Evolutionary conservation across 2,888 invertebrate species (phyloP), one percentile per base, ranked within the genome.

Genomic region (Drosophila neoperkinsi): DNA sequence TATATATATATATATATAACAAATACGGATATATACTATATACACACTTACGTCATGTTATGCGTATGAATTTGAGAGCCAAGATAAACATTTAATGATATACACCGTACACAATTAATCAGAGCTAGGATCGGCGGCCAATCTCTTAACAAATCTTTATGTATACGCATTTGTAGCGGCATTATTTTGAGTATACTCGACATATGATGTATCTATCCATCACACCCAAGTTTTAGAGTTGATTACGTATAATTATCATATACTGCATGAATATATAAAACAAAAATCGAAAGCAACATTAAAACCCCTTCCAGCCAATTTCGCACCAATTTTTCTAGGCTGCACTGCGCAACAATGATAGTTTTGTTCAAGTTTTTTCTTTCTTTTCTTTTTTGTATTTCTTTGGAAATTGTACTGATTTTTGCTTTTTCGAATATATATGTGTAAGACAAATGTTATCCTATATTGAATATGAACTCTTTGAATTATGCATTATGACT

Each of bases 61-160:
- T 74, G 4, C 58, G 63, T 75, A 75, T 68, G 71, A 78, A 81
- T 83, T 88, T 82, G 78, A 79, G 79, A 86, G 80, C 77, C 73
- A 88, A 85, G 88, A 82, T 86, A 74, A 83, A 76, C 75, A 77
- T 68, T 71, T 70, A 56, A 49, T 49, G 46, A 63, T 59, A 58
- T 55, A 74, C 55, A 60, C 53, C 4, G 30, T 16, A 53, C 9
- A 36, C 36, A 62, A 30, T 56, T 58, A 69, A 59, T 49, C 66
- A 60, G 58, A 31, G 25, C 62, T 71, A 62, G 59, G 13, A 64
- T 64, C 46, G 46, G 61, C 46, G 34, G 67, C 62, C 59, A 59
- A 78, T 58, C 50, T 52, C 61, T 58, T 21, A 25, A 28, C 13
- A 38, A n/a, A 30, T 56, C 38, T 38, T 38, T 38, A 66, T 33